Conservation (phyloP, 1,140 invertebrate species). For the Neodiprion virginianus region DNA sequence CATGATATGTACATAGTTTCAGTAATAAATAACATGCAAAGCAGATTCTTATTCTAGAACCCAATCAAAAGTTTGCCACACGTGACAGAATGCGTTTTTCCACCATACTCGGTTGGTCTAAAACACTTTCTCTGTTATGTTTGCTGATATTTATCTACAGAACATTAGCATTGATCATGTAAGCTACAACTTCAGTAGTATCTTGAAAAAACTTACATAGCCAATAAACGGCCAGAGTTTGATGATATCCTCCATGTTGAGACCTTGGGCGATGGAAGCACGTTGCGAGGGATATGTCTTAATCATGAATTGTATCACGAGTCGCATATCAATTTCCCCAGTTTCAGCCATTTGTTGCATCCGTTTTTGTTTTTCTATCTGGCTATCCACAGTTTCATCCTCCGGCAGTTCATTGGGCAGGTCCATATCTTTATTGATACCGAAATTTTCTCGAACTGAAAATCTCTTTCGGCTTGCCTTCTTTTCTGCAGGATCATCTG, state of each 20-base stretch:
- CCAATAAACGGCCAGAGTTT: slow-evolving; percentile 1
- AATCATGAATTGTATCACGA: background rate
- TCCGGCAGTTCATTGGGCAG: background rate
- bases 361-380: background rate
- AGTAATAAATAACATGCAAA: no score
- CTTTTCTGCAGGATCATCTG: background rate
- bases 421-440: background rate
- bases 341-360: background rate
- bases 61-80: no score
- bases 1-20: background rate
- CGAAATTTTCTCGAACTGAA: background rate
- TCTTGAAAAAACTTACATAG: background rate
- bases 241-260: background rate
- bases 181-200: background rate
- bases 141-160: background rate
- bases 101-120: background rate
- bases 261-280: background rate
- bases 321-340: background rate
- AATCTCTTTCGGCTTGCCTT: background rate
- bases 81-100: background rate
- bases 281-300: background rate
- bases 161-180: background rate
- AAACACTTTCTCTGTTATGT: background rate
- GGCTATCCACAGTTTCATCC: background rate
- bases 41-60: no score